phyloP scores from a whole-genome alignment of 64 coral and sea anemone genomes.

The Acropora tenuis region DNA sequence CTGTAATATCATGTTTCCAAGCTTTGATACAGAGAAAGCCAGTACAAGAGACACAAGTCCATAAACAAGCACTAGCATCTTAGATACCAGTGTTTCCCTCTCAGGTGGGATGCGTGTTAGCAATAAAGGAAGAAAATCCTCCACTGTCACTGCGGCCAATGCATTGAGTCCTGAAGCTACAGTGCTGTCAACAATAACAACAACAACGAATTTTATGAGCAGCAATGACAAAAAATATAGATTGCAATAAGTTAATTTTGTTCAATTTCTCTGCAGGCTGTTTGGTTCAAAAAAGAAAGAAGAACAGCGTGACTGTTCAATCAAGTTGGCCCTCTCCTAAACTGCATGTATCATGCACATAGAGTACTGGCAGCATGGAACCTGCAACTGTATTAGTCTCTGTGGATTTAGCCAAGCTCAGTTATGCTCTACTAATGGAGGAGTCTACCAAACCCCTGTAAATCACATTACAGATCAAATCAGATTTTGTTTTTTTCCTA shows the following conservation, averaged over 20 bases:
- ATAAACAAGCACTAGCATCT: slow-evolving; percentile 51
- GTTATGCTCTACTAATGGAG: too few relatives aligned
- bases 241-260: too few relatives aligned
- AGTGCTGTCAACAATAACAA: slow-evolving; percentile 42
- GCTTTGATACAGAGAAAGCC: slow-evolving; percentile 61
- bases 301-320: too few relatives aligned
- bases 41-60: slow-evolving; percentile 51
- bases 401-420: too few relatives aligned
- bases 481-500: too few relatives aligned
- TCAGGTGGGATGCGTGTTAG: slow-evolving; percentile 51
- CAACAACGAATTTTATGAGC: not conserved
- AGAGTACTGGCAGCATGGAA: too few relatives aligned
- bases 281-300: too few relatives aligned
- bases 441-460: not conserved
- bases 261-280: too few relatives aligned
- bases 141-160: slow-evolving; percentile 72
- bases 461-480: not conserved
- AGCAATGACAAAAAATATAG: too few relatives aligned
- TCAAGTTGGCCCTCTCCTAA: too few relatives aligned
- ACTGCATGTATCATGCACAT: too few relatives aligned
- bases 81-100: slow-evolving; percentile 59
- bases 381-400: too few relatives aligned
- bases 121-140: slow-evolving; percentile 60
- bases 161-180: slow-evolving; percentile 73
- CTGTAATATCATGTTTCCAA: slow-evolving; percentile 72